Evolutionary conservation across 2,888 invertebrate genomes (phyloP).

Genomic region (Proisotoma minuta): DNA sequence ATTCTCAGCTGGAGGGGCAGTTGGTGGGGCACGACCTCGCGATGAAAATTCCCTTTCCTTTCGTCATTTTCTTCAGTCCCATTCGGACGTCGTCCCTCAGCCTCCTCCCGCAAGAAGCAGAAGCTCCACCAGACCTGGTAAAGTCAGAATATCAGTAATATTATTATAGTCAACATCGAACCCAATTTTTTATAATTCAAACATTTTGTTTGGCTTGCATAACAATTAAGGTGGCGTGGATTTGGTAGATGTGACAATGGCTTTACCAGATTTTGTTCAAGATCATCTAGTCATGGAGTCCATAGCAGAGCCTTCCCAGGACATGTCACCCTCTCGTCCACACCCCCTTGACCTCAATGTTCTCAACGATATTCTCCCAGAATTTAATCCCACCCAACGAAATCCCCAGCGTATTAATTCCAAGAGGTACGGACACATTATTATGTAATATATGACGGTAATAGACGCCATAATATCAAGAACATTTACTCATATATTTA

Average conservation of each 20-base stretch:
- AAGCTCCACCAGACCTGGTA: no score
- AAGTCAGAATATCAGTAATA: neutral
- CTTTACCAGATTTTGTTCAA: conserved; percentile 81
- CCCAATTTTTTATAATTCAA: neutral
- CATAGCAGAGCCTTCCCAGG: conserved; percentile 14
- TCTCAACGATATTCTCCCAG: conserved; percentile 34
- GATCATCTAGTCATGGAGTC: conserved; percentile 75
- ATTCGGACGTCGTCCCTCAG: conserved; percentile 41
- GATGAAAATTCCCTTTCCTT: conserved; percentile 80
- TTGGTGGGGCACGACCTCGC: conserved; percentile 55
- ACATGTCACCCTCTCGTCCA: neutral
- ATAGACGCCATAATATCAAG: no score
- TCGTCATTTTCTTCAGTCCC: conserved; percentile 65
- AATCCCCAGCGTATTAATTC: no score
- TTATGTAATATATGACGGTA: no score
- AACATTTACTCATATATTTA: no score
- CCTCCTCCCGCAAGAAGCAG: conserved; percentile 33
- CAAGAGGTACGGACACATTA: no score
- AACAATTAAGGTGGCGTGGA: conserved; percentile 34
- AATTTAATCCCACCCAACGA: conserved; percentile 18
- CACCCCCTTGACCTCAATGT: conserved; percentile 30
- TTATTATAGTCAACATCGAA: neutral
- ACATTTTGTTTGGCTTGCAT: neutral
- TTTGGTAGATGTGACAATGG: conserved; percentile 43
- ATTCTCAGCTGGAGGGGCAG: conserved; percentile 48